Evolutionary conservation across 2,888 invertebrate species (phyloP).

Genomic region (Yponomeuta malinellus): DNA sequence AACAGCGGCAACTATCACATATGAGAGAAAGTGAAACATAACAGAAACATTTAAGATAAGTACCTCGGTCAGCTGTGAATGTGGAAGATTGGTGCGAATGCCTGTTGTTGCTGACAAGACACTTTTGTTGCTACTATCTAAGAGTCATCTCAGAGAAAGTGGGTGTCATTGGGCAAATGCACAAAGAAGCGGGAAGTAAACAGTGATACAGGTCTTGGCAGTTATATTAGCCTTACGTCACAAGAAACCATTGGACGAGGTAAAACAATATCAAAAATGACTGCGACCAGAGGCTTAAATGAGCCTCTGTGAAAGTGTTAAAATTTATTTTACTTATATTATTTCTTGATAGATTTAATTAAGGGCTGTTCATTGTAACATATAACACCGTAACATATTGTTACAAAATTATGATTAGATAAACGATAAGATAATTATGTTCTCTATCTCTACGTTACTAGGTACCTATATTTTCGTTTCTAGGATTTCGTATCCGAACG

Average conservation of each 20-base stretch:
- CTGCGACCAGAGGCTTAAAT: not conserved
- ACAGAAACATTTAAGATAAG: constrained; percentile 1
- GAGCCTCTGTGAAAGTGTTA: too few relatives aligned
- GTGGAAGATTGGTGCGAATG: not conserved
- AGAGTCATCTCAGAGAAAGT: not conserved
- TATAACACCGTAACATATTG: too few relatives aligned
- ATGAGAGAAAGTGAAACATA: constrained; percentile 10
- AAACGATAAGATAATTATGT: too few relatives aligned
- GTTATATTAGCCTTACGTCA: not conserved
- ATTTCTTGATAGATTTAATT: too few relatives aligned
- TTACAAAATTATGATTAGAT: too few relatives aligned
- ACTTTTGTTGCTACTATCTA: not conserved
- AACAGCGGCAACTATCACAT: constrained; percentile 7
- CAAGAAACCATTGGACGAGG: not conserved
- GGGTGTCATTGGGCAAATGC: not conserved
- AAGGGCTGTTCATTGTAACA: too few relatives aligned
- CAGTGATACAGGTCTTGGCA: not conserved
- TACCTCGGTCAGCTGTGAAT: not conserved
- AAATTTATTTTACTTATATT: too few relatives aligned
- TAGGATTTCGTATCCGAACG: too few relatives aligned
- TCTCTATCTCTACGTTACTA: too few relatives aligned
- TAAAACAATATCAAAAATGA: not conserved
- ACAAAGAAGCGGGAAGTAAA: constrained; percentile 1
- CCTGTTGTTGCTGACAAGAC: not conserved
- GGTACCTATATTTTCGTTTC: too few relatives aligned